phyloP scores from a whole-genome alignment of 2,113 vertebrate genomes.

The Indicator indicator region DNA sequence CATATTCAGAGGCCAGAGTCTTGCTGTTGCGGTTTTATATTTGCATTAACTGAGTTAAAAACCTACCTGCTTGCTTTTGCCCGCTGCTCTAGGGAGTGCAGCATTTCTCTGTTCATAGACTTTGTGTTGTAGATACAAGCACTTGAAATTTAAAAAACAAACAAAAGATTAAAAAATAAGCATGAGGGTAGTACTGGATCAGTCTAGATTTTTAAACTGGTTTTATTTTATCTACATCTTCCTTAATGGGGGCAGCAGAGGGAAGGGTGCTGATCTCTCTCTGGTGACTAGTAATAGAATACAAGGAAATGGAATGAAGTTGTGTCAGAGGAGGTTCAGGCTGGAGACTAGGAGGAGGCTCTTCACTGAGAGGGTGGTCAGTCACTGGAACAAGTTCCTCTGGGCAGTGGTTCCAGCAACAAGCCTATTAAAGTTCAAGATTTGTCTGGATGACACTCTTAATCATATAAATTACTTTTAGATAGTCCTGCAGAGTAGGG shows the following conservation, averaged over 20 bases:
- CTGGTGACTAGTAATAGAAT: background rate
- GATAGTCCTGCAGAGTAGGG: background rate
- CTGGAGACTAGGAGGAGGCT: background rate
- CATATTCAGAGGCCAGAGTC: background rate
- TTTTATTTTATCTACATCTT: background rate
- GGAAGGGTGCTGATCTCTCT: background rate
- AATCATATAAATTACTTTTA: background rate
- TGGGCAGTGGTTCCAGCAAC: background rate
- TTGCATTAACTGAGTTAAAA: background rate
- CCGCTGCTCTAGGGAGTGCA: background rate
- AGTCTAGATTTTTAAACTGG: background rate
- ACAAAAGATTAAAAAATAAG: background rate
- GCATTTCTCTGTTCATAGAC: background rate
- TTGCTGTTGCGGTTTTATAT: background rate
- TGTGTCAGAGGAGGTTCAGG: background rate
- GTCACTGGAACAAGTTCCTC: background rate
- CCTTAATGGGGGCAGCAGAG: background rate
- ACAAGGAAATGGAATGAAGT: background rate
- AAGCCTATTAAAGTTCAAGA: background rate
- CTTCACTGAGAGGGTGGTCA: background rate
- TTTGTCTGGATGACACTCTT: rapidly evolving
- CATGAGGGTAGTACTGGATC: background rate
- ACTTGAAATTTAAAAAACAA: background rate
- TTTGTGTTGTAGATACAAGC: background rate
- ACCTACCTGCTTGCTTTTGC: background rate